These are phyloP conservation scores for Lingula anatina DNA, from an alignment of 2,888 invertebrate genomes.

Conservation along the genomic window DNA sequence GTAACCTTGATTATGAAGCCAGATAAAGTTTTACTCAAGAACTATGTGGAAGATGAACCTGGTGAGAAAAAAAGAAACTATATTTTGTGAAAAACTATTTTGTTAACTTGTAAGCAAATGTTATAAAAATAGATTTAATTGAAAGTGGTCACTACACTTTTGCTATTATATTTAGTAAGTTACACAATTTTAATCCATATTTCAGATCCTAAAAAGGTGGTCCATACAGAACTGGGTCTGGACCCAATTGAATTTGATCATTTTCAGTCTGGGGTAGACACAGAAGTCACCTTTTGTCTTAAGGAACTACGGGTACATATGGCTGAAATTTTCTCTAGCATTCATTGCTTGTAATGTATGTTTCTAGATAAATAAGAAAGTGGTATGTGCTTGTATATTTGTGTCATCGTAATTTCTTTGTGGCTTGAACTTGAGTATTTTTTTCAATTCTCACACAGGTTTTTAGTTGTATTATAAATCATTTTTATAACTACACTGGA, in stretches of 20 bases:
- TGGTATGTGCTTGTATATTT: neutral
- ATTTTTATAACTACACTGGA: no score
- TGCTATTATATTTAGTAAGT: no score
- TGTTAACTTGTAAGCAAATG: no score
- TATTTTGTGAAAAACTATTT: no score
- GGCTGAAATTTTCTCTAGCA: no score
- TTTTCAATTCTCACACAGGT: no score
- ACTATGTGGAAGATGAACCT: conserved; percentile 67
- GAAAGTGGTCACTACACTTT: no score
- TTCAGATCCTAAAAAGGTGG: conserved; percentile 63
- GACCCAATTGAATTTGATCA: conserved; percentile 69
- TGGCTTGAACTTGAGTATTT: no score
- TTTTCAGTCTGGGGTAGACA: conserved; percentile 63
- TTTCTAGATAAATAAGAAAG: neutral
- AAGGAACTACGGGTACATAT: conserved; percentile 68
- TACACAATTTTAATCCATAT: no score
- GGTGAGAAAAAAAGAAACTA: conserved; percentile 38
- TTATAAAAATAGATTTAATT: no score
- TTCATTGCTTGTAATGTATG: neutral
- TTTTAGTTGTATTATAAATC: no score
- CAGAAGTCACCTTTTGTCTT: conserved; percentile 76
- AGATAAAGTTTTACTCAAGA: conserved; percentile 66
- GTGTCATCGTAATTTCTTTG: no score
- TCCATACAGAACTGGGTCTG: conserved; percentile 72
- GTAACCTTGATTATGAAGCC: conserved; percentile 69